phyloP scores from a whole-genome alignment of 1,140 invertebrate species.

The Branchinecta lindahli region DNA sequence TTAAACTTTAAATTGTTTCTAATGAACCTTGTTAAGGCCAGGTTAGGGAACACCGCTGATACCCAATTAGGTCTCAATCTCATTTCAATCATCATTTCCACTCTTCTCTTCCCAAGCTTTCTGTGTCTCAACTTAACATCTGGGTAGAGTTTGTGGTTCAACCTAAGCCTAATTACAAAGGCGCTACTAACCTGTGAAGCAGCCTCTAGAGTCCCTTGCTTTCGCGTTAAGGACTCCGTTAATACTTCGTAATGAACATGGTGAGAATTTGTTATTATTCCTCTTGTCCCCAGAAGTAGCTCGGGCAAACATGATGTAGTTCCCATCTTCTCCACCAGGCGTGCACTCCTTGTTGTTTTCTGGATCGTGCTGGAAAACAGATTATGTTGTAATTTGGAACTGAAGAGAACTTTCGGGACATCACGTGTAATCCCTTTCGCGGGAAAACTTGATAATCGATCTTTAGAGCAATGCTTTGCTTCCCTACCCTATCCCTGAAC shows the following conservation, averaged over 20 bases:
- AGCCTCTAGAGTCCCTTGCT: slow-evolving; percentile 71
- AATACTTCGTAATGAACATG: slow-evolving; percentile 80
- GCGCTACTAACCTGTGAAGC: slow-evolving; percentile 58
- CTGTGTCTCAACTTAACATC: too few relatives aligned
- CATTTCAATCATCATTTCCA: too few relatives aligned
- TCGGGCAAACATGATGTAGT: slow-evolving; percentile 94
- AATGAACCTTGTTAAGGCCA: too few relatives aligned
- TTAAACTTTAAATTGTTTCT: too few relatives aligned
- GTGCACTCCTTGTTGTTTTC: slow-evolving; percentile 57
- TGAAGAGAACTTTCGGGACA: slow-evolving; percentile 11
- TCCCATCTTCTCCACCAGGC: slow-evolving; percentile 74
- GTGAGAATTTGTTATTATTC: slow-evolving; percentile 91
- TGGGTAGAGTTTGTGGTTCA: too few relatives aligned
- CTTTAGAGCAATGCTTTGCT: too few relatives aligned
- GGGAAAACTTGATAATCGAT: too few relatives aligned
- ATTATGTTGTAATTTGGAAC: slow-evolving; percentile 19
- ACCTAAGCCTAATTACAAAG: slow-evolving; percentile 6
- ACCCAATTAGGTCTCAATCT: too few relatives aligned
- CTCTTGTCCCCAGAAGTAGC: slow-evolving; percentile 89
- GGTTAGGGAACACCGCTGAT: too few relatives aligned
- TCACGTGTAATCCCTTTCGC: background rate
- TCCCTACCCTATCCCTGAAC: too few relatives aligned
- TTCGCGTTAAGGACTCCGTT: slow-evolving; percentile 86
- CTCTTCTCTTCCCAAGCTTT: too few relatives aligned
- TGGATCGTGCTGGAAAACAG: slow-evolving; percentile 70